Base-by-base conservation (phyloP, 2,888 invertebrate genomes). In the Tachina fera region DNA sequence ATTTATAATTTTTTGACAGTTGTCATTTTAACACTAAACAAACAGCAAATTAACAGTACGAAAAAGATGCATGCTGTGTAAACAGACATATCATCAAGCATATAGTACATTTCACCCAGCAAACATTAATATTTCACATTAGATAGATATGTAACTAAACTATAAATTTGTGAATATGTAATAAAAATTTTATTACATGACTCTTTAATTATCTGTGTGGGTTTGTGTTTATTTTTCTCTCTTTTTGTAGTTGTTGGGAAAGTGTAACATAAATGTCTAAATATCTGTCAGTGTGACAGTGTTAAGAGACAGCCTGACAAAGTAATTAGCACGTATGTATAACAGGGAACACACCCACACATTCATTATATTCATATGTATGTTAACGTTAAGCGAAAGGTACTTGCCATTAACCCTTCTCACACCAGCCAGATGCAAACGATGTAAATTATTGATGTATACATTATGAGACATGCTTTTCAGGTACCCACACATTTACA, bases 301-400 rank as follows among this genome's bases (percentile, higher is more conserved):
- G 19, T n/a, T 22, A 6, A n/a, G 10, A 49, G 9, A 43, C 53
- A 79, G 71, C 47, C 53, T 47, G 71, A 71, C 71, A 79, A 61
- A 71, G 61, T 78, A 61, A 78, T 78, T 78, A 78, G 63, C 71
- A 65, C 39, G 5, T 14, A 61, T 60, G 49, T 31, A 31, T 31
- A 31, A 31, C 6, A 31, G 1, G 16, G 4, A 14, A 11, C 45
- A 49, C 31, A 16, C 43, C 31, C 11, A 10, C 41, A 53, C 43
- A 31, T 11, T 9, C 53, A 22, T 45, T 31, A 0, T 31, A 31
- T 6, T 60, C 39, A 61, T 61, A 61, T 76, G 39, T 76, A 65
- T 58, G 19, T 39, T 58, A 41, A 19, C 43, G 65, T 3, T 9
- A 65, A 45, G 31, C 22, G 53, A 43, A 41, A 13, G n/a, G 11